phyloP scores from a whole-genome alignment of 2,797 vertebrate species.

The Rhinoraja longicauda region DNA sequence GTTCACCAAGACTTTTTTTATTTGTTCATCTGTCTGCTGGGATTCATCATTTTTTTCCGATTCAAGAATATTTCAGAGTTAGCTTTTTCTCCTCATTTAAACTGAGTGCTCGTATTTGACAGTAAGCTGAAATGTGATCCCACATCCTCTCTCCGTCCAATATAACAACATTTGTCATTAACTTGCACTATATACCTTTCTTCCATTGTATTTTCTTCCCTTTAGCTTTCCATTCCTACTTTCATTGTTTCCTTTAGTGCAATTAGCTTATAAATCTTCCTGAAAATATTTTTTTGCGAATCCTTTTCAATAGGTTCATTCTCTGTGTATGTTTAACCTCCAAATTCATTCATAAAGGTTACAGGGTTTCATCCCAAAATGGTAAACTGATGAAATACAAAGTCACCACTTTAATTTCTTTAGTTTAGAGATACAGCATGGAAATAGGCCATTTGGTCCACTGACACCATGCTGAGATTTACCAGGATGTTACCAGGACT shows the following conservation, averaged over 20 bases:
- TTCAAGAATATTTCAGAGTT: neutral
- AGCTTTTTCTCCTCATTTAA: neutral
- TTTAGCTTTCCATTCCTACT: neutral
- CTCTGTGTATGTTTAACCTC: neutral
- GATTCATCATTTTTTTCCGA: neutral
- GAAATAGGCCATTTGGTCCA: no score
- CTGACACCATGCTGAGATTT: no score
- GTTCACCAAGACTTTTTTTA: neutral
- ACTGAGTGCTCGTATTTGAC: neutral
- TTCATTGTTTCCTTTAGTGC: neutral
- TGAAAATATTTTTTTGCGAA: neutral
- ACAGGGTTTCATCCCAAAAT: neutral
- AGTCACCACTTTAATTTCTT: neutral
- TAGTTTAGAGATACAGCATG: no score
- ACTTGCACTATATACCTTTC: neutral
- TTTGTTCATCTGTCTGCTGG: neutral
- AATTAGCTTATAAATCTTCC: neutral
- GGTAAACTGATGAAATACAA: neutral
- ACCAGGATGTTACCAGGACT: no score
- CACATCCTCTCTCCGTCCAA: neutral
- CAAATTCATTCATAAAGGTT: neutral
- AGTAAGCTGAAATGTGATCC: neutral
- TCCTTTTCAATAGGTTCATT: neutral
- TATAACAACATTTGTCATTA: neutral
- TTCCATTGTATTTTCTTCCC: neutral